Evolutionary conservation across 1,140 invertebrate species (phyloP), one percentile per base, ranked within the genome.

Genomic region (Drosophila rhopaloa): DNA sequence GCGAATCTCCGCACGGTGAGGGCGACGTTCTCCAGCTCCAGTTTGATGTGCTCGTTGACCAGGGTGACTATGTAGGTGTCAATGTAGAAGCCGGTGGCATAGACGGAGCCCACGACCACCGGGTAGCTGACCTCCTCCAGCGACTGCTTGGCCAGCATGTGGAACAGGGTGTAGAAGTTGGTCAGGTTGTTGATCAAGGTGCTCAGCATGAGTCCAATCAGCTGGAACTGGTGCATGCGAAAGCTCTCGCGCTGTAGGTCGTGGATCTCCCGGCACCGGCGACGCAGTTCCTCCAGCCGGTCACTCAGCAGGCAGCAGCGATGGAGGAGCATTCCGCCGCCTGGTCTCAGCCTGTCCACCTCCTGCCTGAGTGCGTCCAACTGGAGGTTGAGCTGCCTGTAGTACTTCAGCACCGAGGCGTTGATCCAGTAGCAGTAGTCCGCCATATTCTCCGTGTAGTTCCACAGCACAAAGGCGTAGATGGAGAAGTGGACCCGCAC

Each of bases 391-490:
- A 90, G 37, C 37, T 81, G 80, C 0, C 77, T 77, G 27, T 74
- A 60, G 46, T 90, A 91, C 56, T 84, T 90, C 1, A 91, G 50
- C 5, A 80, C 82, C 5, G 76, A 81, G 62, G 55, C 43, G 40
- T 71, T 90, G 8, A 91, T 81, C 41, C 76, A 91, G 29, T 84
- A 91, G 41, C 89, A 90, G n/a, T 88, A 91, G 35, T 91, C 82
- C 0, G 90, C 90, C 90, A 91, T 91, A 40, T 89, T 88, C 32
- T 91, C 89, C 16, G 89, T 91, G 11, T 91, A 91, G 51, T 91
- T 91, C 89, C 89, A 91, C 41, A 91, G 65, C 3, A 91, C 73
- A 46, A 91, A 91, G n/a, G 76, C 79, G n/a, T 91, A 91, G 5
- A 91, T 68, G 44, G 82, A 65, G 6, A 90, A 90, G 24, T 91